Conservation (phyloP, 2,888 invertebrate genomes). For the Micropterix aruncella region DNA sequence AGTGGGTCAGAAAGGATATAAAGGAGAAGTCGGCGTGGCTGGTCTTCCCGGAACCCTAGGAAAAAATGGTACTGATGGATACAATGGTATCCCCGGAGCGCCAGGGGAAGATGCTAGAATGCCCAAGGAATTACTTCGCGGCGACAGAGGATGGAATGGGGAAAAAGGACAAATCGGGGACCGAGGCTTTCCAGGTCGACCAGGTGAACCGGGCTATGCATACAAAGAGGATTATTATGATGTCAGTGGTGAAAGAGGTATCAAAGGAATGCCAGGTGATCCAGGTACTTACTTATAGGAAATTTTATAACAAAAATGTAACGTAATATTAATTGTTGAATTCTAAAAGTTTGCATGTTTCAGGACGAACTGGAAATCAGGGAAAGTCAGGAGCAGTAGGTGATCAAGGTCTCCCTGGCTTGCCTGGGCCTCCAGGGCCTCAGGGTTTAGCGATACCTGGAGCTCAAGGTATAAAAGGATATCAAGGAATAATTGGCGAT, state of each 20-base stretch:
- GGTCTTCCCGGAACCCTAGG: slow-evolving; percentile 36
- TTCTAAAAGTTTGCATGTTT: slow-evolving; percentile 35
- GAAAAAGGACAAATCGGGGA: slow-evolving; percentile 21
- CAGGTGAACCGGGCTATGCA: slow-evolving; percentile 28
- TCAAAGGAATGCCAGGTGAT: slow-evolving; percentile 49
- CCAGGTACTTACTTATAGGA: slow-evolving; percentile 47
- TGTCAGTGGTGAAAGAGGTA: slow-evolving; percentile 49
- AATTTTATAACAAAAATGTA: slow-evolving; percentile 39
- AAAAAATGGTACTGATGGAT: slow-evolving; percentile 31
- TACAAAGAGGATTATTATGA: slow-evolving; percentile 21
- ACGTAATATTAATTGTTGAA: slow-evolving; percentile 30
- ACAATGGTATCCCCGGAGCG: slow-evolving; percentile 35
- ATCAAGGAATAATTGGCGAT: slow-evolving; percentile 13
- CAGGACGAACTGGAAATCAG: slow-evolving; percentile 22
- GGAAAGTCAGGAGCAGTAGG: slow-evolving; percentile 24
- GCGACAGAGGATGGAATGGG: background rate
- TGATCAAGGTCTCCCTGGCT: slow-evolving; percentile 20
- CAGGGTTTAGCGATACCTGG: slow-evolving; percentile 13
- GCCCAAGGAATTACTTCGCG: slow-evolving; percentile 12
- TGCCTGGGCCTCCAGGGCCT: slow-evolving; percentile 33
- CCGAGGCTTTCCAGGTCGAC: slow-evolving; percentile 22
- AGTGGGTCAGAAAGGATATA: slow-evolving; percentile 22
- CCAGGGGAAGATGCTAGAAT: slow-evolving; percentile 32
- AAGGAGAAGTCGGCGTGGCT: slow-evolving; percentile 23
- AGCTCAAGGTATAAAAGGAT: slow-evolving; percentile 22